Conservation (phyloP, 2,888 invertebrate genomes). For the Nemoura dubitans region DNA sequence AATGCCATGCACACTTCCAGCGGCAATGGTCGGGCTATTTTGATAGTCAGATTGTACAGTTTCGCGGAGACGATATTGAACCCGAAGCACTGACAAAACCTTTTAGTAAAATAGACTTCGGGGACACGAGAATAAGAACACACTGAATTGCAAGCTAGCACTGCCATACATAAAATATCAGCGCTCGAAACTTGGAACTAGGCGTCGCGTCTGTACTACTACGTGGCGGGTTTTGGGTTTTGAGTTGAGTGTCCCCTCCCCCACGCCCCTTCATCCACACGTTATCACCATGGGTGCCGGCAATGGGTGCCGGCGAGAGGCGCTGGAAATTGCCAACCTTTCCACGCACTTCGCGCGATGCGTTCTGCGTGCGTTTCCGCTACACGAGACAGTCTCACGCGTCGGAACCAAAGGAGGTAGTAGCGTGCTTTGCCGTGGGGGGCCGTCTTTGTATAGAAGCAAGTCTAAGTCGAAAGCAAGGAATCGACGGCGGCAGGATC, state of each 20-base stretch:
- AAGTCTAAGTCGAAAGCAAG: too few species aligned
- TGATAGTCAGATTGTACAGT: conserved; percentile 7
- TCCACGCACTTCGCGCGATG: too few species aligned
- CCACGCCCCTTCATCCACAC: background rate
- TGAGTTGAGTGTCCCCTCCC: background rate
- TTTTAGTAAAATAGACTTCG: conserved; percentile 38
- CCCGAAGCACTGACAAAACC: conserved; percentile 7
- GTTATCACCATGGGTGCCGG: background rate
- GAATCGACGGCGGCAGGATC: too few species aligned
- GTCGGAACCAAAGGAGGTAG: too few species aligned
- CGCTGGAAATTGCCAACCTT: too few species aligned
- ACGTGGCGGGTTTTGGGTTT: background rate
- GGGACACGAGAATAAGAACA: conserved; percentile 9
- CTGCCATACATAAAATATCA: conserved; percentile 42
- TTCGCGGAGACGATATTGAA: conserved; percentile 20
- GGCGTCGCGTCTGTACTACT: background rate
- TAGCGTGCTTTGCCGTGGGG: too few species aligned
- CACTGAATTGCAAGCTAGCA: background rate
- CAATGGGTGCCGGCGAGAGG: too few species aligned
- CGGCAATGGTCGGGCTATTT: background rate
- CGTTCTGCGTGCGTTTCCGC: too few species aligned
- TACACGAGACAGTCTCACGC: too few species aligned
- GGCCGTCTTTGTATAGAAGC: too few species aligned
- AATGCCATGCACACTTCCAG: background rate
- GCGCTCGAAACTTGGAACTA: background rate